Evolutionary conservation across 2,113 vertebrate genomes (phyloP).

Genomic region (Turnix velox): DNA sequence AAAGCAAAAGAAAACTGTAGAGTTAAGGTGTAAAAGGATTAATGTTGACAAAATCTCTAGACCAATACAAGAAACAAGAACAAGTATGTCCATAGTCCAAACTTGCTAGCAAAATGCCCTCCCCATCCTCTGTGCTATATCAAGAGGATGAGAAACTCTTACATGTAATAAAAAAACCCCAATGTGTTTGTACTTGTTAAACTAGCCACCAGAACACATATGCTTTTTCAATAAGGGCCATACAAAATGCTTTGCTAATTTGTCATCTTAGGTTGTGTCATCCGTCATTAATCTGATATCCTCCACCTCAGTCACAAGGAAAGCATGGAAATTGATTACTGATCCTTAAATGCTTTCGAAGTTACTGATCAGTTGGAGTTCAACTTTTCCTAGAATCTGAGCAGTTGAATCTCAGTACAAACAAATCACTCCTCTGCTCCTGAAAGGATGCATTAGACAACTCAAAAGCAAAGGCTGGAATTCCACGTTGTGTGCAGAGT

Average conservation of each 20-base stretch:
- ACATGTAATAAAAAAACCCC: constrained; percentile 48
- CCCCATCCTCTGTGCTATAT: constrained; percentile 2
- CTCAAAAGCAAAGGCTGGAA: not conserved
- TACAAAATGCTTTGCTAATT: not conserved
- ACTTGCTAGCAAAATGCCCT: not conserved
- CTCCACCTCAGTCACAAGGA: not conserved
- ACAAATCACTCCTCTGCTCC: not conserved
- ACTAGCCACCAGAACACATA: not conserved
- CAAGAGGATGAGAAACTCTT: constrained; percentile 14
- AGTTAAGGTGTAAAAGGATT: constrained; percentile 58
- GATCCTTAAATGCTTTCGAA: not conserved
- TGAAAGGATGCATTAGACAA: not conserved
- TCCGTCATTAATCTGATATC: not conserved
- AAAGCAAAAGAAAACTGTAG: not conserved
- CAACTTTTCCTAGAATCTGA: not conserved
- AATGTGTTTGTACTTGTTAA: not conserved
- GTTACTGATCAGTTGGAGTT: not conserved
- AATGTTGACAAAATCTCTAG: constrained; percentile 57
- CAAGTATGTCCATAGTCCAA: constrained; percentile 32
- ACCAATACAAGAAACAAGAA: constrained; percentile 47
- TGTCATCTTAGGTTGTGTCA: not conserved
- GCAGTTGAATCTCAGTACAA: not conserved
- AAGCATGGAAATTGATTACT: not conserved
- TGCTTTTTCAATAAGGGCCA: not conserved
- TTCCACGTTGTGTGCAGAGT: not conserved